Base-by-base conservation (phyloP, 2,888 invertebrate genomes). In the Ischnura elegans region DNA sequence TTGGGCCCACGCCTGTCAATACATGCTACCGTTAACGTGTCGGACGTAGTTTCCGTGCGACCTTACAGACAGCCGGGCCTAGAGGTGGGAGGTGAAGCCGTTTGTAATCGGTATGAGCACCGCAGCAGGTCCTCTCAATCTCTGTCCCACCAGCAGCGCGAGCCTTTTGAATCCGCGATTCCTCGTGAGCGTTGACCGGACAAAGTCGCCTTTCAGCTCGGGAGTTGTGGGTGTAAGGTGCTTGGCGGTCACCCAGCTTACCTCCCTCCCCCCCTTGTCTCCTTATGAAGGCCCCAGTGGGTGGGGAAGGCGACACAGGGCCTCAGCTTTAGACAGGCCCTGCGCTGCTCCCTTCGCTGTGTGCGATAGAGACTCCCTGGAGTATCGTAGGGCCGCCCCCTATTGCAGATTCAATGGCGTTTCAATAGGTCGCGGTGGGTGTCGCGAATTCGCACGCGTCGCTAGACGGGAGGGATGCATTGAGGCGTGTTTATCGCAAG, bases 91-190 rank as follows among this genome's bases (percentile, higher is more conserved):
- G 5, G 76, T 36, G 76, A 76, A 13, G 36, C 76, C 76, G 76
- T 76, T 76, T 76, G 76, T 76, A 76, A 76, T 76, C 76, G 76
- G 76, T 13, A 16, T n/a, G 76, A 10, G 36, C 29, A 76, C 76
- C 76, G 8, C 29, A n/a, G 36, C 61, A 8, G 61, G 29, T 16
- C 76, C 13, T 10, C 76, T 76, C 76, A 25, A 76, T 76, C 76
- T 76, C 61, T 61, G n/a, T 1, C n/a, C 19, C 61, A 61, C 61
- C n/a, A 61, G 61, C 61, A 29, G 29, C 55, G 66, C 66, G 13
- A 29, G 2, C n/a, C 76, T 25, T 76, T 76, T 36, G 36, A 8
- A 36, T 36, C 76, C 76, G 61, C 61, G 61, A 13, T 36, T 76
- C 36, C 76, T 16, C 4, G 29, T 10, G 13, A 36, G 29, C 36